These are phyloP conservation scores for Thamnaconus septentrionalis DNA, from an alignment of 2,113 vertebrate species.

Conservation along the genomic window DNA sequence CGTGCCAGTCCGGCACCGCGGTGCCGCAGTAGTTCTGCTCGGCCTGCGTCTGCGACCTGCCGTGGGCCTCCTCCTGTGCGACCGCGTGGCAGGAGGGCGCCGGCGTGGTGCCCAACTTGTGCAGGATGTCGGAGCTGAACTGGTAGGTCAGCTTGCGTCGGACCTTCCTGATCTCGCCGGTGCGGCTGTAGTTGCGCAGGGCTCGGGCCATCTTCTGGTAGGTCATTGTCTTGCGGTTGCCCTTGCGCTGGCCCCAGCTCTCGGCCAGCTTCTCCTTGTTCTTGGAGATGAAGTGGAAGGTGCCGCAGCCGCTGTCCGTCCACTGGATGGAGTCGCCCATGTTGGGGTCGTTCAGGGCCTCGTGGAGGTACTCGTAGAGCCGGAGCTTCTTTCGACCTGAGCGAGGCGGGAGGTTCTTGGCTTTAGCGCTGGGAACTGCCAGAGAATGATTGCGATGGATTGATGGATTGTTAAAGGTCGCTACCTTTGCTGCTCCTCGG, in stretches of 20 bases:
- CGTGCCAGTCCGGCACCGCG: conserved; percentile 75
- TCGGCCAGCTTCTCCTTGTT: conserved; percentile 96
- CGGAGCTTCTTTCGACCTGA: conserved; percentile 91
- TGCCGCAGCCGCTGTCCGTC: conserved; percentile 86
- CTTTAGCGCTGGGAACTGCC: conserved; percentile 3
- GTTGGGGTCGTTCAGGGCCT: conserved; percentile 85
- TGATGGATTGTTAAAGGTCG: background rate
- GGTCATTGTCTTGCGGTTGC: conserved; percentile 97
- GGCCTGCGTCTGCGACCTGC: conserved; percentile 62
- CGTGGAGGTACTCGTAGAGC: conserved; percentile 91
- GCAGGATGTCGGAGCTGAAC: conserved; percentile 88
- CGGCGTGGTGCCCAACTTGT: conserved; percentile 78
- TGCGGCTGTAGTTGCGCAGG: conserved; percentile 93
- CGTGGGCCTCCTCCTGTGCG: conserved; percentile 68
- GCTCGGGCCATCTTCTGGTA: conserved; percentile 99
- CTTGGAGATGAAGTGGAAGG: conserved; percentile 96
- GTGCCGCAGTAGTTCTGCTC: conserved; percentile 75
- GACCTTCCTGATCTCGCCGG: conserved; percentile 92
- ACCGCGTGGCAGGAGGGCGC: conserved; percentile 44
- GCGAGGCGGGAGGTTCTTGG: background rate
- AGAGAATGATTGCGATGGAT: background rate
- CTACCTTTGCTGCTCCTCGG: conserved; percentile 84
- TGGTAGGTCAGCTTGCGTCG: conserved; percentile 95
- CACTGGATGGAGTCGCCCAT: conserved; percentile 95
- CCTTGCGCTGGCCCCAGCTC: conserved; percentile 94